Percentiles rank a stretch among this genome's conserved stretches.
Conservation (phyloP, 2,113 vertebrate genomes). For the Corvus cornix region DNA sequence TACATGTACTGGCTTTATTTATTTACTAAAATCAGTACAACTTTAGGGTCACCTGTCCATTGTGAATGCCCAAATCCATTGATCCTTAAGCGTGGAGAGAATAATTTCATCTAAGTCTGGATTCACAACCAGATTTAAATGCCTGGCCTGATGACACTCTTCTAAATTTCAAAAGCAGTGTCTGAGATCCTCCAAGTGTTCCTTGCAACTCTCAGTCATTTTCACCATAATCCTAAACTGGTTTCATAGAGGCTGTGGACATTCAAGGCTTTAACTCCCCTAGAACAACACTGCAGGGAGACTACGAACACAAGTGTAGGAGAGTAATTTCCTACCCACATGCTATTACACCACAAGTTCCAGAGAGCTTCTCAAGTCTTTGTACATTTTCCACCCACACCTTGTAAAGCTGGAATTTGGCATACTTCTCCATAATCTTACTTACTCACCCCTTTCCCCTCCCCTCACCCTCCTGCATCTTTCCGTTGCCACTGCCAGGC, state of each 20-base stretch:
- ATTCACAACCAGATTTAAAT: neutral
- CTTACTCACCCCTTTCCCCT: neutral
- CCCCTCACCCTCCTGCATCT: neutral
- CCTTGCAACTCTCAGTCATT: neutral
- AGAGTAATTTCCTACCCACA: neutral
- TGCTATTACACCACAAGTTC: neutral
- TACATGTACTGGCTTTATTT: neutral
- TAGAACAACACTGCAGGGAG: neutral
- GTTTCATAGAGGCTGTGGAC: neutral
- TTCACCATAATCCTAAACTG: neutral
- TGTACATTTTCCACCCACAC: neutral
- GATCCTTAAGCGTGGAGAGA: neutral
- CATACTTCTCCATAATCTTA: neutral
- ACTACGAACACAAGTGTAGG: neutral
- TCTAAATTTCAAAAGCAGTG: neutral
- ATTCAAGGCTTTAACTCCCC: neutral
- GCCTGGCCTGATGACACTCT: neutral
- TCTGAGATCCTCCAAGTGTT: neutral
- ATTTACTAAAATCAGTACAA: neutral
- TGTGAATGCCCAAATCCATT: neutral
- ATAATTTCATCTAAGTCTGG: neutral
- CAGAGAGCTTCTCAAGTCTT: neutral
- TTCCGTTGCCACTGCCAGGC: fast-evolving
- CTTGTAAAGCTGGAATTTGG: neutral
- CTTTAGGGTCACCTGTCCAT: neutral